Evolutionary conservation across 2,888 invertebrate species (phyloP), one percentile per base, ranked within the genome.

Genomic region (Cantharis flavilabris): DNA sequence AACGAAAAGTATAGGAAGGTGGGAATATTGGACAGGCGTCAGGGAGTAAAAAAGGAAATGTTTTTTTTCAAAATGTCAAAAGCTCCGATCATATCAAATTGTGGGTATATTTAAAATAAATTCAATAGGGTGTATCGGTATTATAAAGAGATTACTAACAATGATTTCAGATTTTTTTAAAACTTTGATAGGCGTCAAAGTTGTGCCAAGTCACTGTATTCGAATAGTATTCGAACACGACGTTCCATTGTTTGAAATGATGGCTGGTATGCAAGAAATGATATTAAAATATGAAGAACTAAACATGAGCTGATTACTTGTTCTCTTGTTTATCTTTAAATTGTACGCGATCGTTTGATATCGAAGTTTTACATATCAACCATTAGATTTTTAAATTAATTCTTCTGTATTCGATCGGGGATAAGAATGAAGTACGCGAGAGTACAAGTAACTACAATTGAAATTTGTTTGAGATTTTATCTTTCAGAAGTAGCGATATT

Each of bases 101-200:
- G 49, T 49, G 49, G 49, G 62, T 73, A 73, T 73, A 73, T 64
- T 75, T 69, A 65, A 64, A 72, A 76, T 69, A 76, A 70, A 75
- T 79, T 76, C 77, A 80, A 79, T 79, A 80, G 81, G 83, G 80
- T 82, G 82, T 83, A 83, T 84, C 84, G 84, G 83, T 81, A 82
- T 82, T 82, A 84, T 83, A 83, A 84, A 84, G 83, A 84, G 84
- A 84, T 84, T 83, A 82, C 83, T 80, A 84, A 84, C 83, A 83
- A 84, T 84, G 84, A 83, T 84, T 84, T 83, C 80, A 82, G 81
- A 81, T 82, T 83, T 83, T 83, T 83, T 84, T 75, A 82, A 49
- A 83, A 82, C 81, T 81, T 81, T 83, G 83, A 84, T 83, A 83
- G 83, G 82, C 84, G 83, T 84, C 82, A 79, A 80, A 81, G 81